Evolutionary conservation across 2,797 vertebrate species (phyloP), one percentile per base, ranked within the genome.

Genomic region (Crenichthys baileyi): DNA sequence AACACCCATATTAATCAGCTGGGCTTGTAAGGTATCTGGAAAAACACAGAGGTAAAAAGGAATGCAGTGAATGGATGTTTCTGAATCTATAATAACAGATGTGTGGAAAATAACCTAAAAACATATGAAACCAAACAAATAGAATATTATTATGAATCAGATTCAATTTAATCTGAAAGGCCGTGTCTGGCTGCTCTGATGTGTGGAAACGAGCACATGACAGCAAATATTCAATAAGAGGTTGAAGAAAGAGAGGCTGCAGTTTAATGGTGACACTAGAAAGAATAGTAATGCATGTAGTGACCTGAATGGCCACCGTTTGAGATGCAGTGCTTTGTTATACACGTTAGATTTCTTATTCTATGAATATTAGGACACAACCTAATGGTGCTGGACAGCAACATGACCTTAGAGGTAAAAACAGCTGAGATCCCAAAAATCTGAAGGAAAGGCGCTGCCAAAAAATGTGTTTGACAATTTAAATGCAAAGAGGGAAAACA

Each of bases 1-100:
- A 83, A 99, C 98, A 71, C 97, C 98, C 98, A 99, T 99, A 90
- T 94, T 97, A 93, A 99, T 99, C 90, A 99, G 96, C 93, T 99
- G 98, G 86, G 97, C 97, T 94, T 99, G 98, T 92, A 99, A 90
- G 70, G 97, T 97, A 95, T 99, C 98, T 99, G 91, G 1, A 86
- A 84, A 73, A 80, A 70, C 2, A 85, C 86, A 72, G 76, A 61
- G 13, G 24, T 24, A 80, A 22, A 83, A 22, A 84, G 1, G 53
- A 11, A 83, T 3, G 72, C 51, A 81, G 26, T 74, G 1, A 41
- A 44, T 20, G 5, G 36, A 4, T 24, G 22, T 41, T 24, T 67
- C 22, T 41, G 39, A 67, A 67, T 24, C 11, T n/a, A n/a, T 24
- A 68, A 44, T 36, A 11, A n/a, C n/a, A 44, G 9, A 3, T 41